A percentile compares a stretch with the other conserved stretches of the same genome.
phyloP scores from a whole-genome alignment of 1,140 invertebrate genomes.

The Lordiphosa stackelbergi region DNA sequence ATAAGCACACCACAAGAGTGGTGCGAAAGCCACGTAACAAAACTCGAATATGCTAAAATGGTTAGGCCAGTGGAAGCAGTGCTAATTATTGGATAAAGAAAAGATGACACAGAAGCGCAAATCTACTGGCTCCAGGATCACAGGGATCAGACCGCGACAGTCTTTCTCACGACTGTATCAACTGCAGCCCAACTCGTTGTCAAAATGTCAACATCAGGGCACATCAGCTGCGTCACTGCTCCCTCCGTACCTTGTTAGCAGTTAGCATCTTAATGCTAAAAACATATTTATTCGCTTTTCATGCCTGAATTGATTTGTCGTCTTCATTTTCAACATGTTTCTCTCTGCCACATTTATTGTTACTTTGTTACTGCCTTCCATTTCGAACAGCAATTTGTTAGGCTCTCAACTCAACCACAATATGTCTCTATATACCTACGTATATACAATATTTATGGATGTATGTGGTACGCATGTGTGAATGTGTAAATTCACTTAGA shows the following conservation, averaged over 20 bases:
- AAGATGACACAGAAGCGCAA: conserved; percentile 6
- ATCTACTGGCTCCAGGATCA: conserved; percentile 35
- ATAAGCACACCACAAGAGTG: conserved; percentile 14
- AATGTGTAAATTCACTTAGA: conserved; percentile 57
- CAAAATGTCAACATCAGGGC: conserved; percentile 27
- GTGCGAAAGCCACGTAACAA: neutral
- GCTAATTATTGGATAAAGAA: conserved; percentile 40
- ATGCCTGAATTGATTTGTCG: conserved; percentile 76
- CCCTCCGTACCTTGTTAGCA: conserved; percentile 60
- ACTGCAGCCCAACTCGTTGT: conserved; percentile 21
- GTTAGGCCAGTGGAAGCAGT: neutral
- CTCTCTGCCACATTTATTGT: conserved; percentile 52
- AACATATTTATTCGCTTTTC: conserved; percentile 76
- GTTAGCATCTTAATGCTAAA: conserved; percentile 72
- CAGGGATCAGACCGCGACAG: conserved; percentile 30
- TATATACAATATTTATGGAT: conserved; percentile 5
- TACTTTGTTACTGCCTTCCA: conserved; percentile 31
- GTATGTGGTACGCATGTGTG: conserved; percentile 26
- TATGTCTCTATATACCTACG: conserved; percentile 14
- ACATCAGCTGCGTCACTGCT: conserved; percentile 10
- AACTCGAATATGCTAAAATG: neutral
- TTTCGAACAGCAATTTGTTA: conserved; percentile 22
- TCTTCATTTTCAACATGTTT: conserved; percentile 63
- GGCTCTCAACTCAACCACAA: conserved; percentile 29
- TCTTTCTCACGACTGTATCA: conserved; percentile 48